Evolutionary conservation across 2,888 invertebrate species (phyloP), one percentile per base, ranked within the genome.

Genomic region (Leptura quadrifasciata): DNA sequence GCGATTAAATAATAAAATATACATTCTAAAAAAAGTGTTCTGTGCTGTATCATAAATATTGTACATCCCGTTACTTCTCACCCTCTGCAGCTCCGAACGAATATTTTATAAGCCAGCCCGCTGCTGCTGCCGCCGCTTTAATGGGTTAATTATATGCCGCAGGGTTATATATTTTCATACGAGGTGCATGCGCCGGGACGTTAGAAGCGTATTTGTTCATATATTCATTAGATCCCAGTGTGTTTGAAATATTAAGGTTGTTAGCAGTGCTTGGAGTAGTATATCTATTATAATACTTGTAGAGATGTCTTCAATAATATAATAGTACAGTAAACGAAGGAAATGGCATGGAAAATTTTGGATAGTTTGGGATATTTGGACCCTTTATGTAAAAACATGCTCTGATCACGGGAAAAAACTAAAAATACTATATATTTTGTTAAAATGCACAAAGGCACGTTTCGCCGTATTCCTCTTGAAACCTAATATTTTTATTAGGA

Each of bases 81-180:
- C n/a, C 47, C 5, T n/a, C 15, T n/a, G 5, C 47, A 47, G n/a
- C 15, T n/a, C n/a, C 1, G 15, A 47, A n/a, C 47, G 15, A 1
- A n/a, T n/a, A 47, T 47, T 47, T 47, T 47, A 47, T 47, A 47
- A 47, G n/a, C n/a, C n/a, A 47, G 47, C 15, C 47, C n/a, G 15
- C 47, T 47, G 5, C 47, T 47, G n/a, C 47, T 47, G 5, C 47
- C n/a, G n/a, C 47, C n/a, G 47, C 47, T 47, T 47, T 47, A 47
- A 47, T 47, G 47, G 47, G n/a, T 47, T 47, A 47, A 47, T 47
- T 47, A 47, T 47, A n/a, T 47, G n/a, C 47, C n/a, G 47, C 47
- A 47, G n/a, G 47, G 47, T n/a, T 47, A 47, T 15, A 15, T n/a
- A 47, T 47, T 47, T 47, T 47, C 47, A 47, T 47, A 47, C n/a